These are phyloP conservation scores for Plutella xylostella DNA, from an alignment of 2,888 invertebrate species.

Conservation along the genomic window DNA sequence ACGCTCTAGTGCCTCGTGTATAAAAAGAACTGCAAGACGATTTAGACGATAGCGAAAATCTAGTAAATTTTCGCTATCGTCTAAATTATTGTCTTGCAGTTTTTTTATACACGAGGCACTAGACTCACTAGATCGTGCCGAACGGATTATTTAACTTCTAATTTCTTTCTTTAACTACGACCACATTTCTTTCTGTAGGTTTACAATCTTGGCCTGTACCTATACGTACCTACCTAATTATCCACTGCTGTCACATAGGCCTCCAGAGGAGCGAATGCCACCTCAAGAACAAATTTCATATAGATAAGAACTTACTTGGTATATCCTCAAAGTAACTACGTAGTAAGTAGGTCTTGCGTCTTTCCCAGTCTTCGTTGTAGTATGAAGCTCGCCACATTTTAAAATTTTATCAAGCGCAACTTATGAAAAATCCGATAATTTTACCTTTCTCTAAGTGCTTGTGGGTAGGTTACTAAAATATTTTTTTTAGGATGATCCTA, in stretches of 20 bases:
- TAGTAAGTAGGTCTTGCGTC: constrained; percentile 21
- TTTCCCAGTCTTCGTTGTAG: constrained; percentile 25
- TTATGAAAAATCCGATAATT: not conserved
- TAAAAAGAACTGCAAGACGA: too few species aligned
- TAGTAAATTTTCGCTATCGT: too few species aligned
- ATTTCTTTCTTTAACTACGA: not conserved
- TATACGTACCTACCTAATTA: not conserved
- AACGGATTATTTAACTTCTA: not conserved
- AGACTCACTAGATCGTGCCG: too few species aligned
- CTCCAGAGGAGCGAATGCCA: constrained; percentile 6
- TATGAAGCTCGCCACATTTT: constrained; percentile 13
- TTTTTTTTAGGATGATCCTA: not conserved
- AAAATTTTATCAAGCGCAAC: not conserved
- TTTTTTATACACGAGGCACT: too few species aligned
- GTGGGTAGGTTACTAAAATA: not conserved
- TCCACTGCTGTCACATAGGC: constrained; percentile 1
- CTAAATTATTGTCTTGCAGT: too few species aligned
- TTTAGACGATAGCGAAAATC: too few species aligned
- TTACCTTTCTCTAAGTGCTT: not conserved
- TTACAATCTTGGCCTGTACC: not conserved
- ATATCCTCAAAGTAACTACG: constrained; percentile 3
- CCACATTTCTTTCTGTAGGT: not conserved
- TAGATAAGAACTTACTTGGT: constrained; percentile 6
- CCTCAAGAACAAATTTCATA: constrained; percentile 10
- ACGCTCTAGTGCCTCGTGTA: not conserved